These are phyloP conservation scores for Stichodactyla mertensii DNA, from an alignment of 64 coral and sea anemone species.

Conservation along the genomic window DNA sequence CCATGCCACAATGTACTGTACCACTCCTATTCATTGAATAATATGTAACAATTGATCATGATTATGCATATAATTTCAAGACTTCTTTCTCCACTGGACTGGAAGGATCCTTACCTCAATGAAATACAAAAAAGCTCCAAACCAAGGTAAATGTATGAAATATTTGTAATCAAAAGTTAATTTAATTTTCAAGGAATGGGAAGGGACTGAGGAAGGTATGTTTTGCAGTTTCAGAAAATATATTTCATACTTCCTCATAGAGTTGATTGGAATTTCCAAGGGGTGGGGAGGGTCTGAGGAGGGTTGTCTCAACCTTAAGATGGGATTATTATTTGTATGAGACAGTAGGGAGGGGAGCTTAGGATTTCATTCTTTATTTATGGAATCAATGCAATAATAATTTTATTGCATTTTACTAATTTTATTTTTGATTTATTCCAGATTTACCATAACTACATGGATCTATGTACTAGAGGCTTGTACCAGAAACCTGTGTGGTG, in stretches of 20 bases:
- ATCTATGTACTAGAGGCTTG: slow-evolving; percentile 58
- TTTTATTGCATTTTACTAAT: neutral
- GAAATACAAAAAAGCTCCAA: slow-evolving; percentile 42
- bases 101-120: slow-evolving; percentile 52
- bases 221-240: no score
- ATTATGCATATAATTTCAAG: slow-evolving; percentile 5
- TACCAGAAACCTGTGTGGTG: slow-evolving; percentile 48
- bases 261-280: no score
- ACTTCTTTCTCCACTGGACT: slow-evolving; percentile 45
- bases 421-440: neutral
- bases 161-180: neutral
- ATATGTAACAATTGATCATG: neutral
- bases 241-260: no score
- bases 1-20: neutral
- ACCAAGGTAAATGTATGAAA: slow-evolving; percentile 53
- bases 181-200: no score
- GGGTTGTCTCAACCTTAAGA: no score
- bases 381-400: no score
- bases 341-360: no score
- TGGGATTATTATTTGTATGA: no score
- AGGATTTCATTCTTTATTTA: no score
- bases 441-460: slow-evolving; percentile 72
- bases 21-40: neutral
- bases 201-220: no score
- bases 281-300: no score